phyloP scores from a whole-genome alignment of 2,888 invertebrate species.

The Dorcus parallelipipedus region DNA sequence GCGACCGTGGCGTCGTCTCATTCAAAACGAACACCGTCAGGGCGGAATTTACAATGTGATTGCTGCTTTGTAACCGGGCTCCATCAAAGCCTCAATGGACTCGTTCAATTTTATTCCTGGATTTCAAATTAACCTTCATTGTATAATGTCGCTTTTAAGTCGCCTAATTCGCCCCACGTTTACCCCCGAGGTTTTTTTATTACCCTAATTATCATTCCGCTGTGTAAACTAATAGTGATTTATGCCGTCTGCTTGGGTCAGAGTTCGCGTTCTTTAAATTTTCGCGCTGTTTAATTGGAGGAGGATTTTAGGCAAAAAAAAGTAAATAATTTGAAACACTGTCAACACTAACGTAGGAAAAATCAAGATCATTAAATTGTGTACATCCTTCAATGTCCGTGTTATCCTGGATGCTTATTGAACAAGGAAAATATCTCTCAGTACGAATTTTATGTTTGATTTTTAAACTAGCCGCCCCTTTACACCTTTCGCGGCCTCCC shows the following conservation, averaged over 20 bases:
- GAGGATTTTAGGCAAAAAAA: too few relatives aligned
- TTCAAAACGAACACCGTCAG: conserved; percentile 43
- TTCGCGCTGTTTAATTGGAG: too few relatives aligned
- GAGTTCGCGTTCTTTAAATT: conserved; percentile 9
- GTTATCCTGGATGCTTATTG: too few relatives aligned
- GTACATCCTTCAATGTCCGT: too few relatives aligned
- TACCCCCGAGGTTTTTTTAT: conserved; percentile 19
- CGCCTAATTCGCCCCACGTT: conserved; percentile 18
- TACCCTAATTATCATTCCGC: conserved; percentile 32
- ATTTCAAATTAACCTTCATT: conserved; percentile 46
- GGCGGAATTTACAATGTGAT: conserved; percentile 50
- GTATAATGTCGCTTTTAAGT: conserved; percentile 30
- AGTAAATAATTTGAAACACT: too few relatives aligned
- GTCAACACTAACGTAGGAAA: too few relatives aligned
- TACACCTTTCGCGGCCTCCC: conserved; percentile 42
- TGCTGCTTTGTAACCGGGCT: conserved; percentile 42
- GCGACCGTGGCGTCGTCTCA: conserved; percentile 40
- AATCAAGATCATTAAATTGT: too few relatives aligned
- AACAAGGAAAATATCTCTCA: too few relatives aligned
- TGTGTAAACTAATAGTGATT: conserved; percentile 32
- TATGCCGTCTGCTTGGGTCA: conserved; percentile 23
- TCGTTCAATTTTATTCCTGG: conserved; percentile 36
- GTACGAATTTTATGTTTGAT: neutral
- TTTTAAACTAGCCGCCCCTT: conserved; percentile 31
- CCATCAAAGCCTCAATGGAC: conserved; percentile 40